Conservation (phyloP, 2,113 vertebrate genomes). For the Carassius gibelio region DNA sequence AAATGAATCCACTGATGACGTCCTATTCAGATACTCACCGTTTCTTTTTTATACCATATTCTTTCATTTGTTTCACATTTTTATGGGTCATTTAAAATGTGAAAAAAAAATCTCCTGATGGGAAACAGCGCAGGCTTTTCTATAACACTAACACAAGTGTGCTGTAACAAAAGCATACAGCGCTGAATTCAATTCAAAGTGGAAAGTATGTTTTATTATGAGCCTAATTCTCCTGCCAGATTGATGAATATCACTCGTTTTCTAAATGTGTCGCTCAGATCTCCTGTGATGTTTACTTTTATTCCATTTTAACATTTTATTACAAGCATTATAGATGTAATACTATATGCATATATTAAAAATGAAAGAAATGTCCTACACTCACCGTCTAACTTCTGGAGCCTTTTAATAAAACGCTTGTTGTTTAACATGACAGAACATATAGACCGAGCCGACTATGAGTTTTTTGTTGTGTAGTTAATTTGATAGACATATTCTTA, state of each 20-base stretch:
- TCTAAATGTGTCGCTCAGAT: too few species aligned
- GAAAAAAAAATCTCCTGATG: constrained; percentile 10
- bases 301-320: constrained; percentile 15
- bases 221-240: neutral
- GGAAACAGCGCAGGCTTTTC: neutral
- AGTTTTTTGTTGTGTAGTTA: neutral
- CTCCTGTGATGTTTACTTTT: neutral
- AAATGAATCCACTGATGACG: neutral
- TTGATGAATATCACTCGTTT: neutral
- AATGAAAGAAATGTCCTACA: neutral
- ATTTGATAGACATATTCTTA: too few species aligned
- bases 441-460: neutral
- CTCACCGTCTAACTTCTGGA: neutral
- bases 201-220: neutral
- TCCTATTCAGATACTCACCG: too few species aligned
- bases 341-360: neutral
- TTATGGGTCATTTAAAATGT: neutral
- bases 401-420: neutral
- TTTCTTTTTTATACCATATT: neutral
- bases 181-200: neutral
- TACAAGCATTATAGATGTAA: neutral
- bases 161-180: neutral
- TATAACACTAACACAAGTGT: too few species aligned
- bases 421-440: neutral
- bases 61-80: constrained; percentile 11